Base-by-base conservation (phyloP, 2,888 invertebrate genomes). In the Thera britannica region DNA sequence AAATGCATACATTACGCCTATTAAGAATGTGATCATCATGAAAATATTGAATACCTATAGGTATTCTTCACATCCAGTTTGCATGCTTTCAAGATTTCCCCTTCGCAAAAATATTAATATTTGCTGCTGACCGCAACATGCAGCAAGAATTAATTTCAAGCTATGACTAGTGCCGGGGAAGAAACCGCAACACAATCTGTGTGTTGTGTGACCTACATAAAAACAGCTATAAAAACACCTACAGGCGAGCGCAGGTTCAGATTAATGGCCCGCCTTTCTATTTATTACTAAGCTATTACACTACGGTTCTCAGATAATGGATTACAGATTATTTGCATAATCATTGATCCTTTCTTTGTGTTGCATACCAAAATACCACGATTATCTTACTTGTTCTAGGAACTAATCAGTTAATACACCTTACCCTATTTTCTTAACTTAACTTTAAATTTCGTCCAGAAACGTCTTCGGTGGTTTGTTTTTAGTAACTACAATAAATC, bases 381-480 rank as follows among this genome's bases (percentile, higher is more conserved):
- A 6, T 38, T 48, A n/a, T 48, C 12, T 12, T 23, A 4, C 23
- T 0, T 34, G 51, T 34, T 51, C 23, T 12, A 51, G 8, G 12
- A 51, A 51, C 51, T 8, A 51, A 23, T 34, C 51, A 8, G 34
- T 51, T 51, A 51, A 6, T 51, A 34, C 34, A 34, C 52, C 9
- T 34, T 52, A 34, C 52, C 34, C 52, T 34, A 52, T 34, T 52
- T 34, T 51, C 7, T 46, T 5, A 38, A 38, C 38, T 38, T 38
- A 5, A 6, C 6, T 38, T 5, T 51, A 44, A n/a, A 65, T 12
- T 57, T 62, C 35, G 52, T 67, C 66, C 23, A 75, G 71, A 75
- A 60, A 72, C 77, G 72, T 81, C 88, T 88, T 86, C 78, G 90
- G 90, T 86, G 90, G 88, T 80, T 80, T 76, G 75, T 79, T 78